Evolutionary conservation across 2,888 invertebrate genomes (phyloP).

Genomic region (Campoplex capitator): DNA sequence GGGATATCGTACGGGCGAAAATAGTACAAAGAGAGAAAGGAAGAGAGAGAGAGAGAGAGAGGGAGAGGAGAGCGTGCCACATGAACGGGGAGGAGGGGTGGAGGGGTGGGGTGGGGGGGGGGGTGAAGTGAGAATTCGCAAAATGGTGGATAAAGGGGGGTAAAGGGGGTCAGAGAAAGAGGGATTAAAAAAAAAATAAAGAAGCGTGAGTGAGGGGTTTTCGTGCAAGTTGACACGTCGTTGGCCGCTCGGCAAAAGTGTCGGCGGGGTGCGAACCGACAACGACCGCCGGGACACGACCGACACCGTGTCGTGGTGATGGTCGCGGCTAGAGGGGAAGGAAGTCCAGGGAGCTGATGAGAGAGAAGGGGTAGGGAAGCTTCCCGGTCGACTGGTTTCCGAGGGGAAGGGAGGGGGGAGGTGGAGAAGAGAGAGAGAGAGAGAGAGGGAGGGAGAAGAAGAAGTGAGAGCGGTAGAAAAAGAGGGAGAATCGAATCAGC

Average conservation of each 20-base stretch:
- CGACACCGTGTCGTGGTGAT: conserved; percentile 77
- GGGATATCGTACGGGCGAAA: conserved; percentile 32
- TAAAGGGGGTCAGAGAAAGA: background rate
- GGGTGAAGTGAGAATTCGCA: conserved; percentile 41
- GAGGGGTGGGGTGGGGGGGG: conserved; percentile 45
- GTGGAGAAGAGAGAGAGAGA: conserved; percentile 29
- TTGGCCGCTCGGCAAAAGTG: conserved; percentile 81
- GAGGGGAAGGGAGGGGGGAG: conserved; percentile 38
- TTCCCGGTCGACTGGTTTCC: conserved; percentile 73
- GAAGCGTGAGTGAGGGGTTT: conserved; percentile 68
- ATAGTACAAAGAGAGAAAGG: conserved; percentile 8
- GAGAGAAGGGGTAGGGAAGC: conserved; percentile 51
- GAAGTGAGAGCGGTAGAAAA: background rate
- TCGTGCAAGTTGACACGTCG: conserved; percentile 80
- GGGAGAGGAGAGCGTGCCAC: conserved; percentile 48
- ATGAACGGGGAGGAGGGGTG: conserved; percentile 6
- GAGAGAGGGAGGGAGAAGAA: background rate
- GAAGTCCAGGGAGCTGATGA: conserved; percentile 67
- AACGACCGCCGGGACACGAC: conserved; percentile 79
- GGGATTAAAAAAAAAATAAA: conserved; percentile 19
- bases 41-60: conserved; percentile 41
- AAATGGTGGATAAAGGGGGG: conserved; percentile 30
- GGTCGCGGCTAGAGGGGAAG: conserved; percentile 68
- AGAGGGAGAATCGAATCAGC: conserved; percentile 59
- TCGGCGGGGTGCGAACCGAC: conserved; percentile 80